Evolutionary conservation across 2,888 invertebrate genomes (phyloP).

Genomic region (Sphecodes monilicornis): DNA sequence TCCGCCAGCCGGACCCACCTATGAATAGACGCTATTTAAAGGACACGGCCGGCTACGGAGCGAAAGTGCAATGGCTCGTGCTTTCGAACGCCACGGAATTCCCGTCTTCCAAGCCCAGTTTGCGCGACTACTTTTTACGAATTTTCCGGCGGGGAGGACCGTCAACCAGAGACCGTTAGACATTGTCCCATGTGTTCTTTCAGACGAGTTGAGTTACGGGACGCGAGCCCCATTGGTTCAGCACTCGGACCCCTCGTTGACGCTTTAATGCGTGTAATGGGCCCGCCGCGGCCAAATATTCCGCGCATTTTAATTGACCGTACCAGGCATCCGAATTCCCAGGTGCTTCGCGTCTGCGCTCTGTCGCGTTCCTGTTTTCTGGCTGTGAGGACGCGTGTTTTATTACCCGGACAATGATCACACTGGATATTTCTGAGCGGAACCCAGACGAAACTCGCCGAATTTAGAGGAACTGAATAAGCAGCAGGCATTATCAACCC

Average conservation of each 20-base stretch:
- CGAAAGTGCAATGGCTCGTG: conserved; percentile 67
- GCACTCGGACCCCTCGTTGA: conserved; percentile 17
- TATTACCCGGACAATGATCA: background rate
- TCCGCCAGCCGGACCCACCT: conserved; percentile 72
- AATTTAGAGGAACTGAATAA: background rate
- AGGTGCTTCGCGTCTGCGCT: conserved; percentile 23
- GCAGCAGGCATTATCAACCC: background rate
- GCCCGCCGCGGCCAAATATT: conserved; percentile 14
- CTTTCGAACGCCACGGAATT: conserved; percentile 52
- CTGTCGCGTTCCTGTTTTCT: conserved; percentile 14
- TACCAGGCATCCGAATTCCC: conserved; percentile 24
- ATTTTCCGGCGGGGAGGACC: background rate
- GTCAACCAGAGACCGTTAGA: background rate
- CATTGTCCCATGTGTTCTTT: conserved; percentile 26
- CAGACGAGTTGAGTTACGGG: conserved; percentile 52
- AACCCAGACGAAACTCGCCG: background rate
- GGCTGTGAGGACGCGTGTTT: background rate
- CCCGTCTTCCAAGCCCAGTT: conserved; percentile 18
- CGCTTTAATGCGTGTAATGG: conserved; percentile 39
- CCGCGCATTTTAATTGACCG: conserved; percentile 43
- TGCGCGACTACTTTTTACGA: conserved; percentile 22
- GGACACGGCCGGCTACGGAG: conserved; percentile 62
- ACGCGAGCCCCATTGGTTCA: background rate
- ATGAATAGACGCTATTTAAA: conserved; percentile 82
- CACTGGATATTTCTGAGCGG: background rate